Evolutionary conservation across 1,140 invertebrate genomes (phyloP), one percentile per base, ranked within the genome.

Genomic region (Choristoneura fumiferana): DNA sequence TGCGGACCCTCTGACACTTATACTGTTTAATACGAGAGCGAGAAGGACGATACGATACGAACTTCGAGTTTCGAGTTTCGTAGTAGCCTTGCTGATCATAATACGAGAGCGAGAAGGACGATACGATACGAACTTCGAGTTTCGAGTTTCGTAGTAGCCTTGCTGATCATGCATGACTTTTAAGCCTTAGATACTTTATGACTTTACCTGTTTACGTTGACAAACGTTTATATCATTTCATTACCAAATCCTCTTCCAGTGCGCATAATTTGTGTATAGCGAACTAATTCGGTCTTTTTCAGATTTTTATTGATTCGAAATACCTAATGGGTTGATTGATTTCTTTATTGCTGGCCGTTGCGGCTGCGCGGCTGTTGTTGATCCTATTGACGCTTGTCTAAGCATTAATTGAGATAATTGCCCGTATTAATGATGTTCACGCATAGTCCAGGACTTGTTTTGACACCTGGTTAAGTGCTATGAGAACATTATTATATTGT

Each of bases 271-370:
- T 62, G 61, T 70, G 68, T 69, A 63, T 59, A 55, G 38, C 71
- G 65, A 76, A 73, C 61, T 63, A 74, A 78, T 76, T 85, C 74
- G 65, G 76, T 69, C 73, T 81, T 84, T 83, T 76, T 73, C 71
- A 83, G 43, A 49, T 49, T 85, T 87, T 88, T 87, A 88, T 88
- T 85, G 85, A 87, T 88, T 88, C 80, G 81, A 84, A 87, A 87
- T 85, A 86, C 81, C 85, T 84, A 87, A 87, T 85, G 72, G 68
- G 59, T 72, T 85, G 85, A 88, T 88, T 85, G 82, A 87, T 88
- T 86, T 88, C 83, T 87, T 88, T 88, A 87, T 85, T 84, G 82
- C 78, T 70, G 58, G 61, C 67, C 73, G 76, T 74, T 71, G 74
- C 69, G 74, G 70, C 71, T 71, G 54, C 63, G 74, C 65, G 71